Evolutionary conservation across 37 sponge, comb jelly and placozoan genomes (phyloP).

Genomic region (Halisarca cf. caerulea): DNA sequence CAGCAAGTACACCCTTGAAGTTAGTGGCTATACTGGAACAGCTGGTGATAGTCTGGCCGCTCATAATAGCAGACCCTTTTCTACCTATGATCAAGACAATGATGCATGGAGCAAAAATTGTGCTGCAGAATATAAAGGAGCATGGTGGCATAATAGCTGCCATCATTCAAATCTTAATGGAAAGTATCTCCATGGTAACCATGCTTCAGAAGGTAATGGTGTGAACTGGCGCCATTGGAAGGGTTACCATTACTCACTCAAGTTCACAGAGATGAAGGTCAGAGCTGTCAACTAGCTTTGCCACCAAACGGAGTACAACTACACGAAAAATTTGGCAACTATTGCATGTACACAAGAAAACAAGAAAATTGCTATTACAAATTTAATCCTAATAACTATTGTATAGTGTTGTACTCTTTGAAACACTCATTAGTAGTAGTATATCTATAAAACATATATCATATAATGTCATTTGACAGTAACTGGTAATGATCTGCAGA

Average conservation of each 20-base stretch:
- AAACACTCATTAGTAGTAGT: no score
- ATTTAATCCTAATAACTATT: no score
- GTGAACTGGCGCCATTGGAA: neutral
- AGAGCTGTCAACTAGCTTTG: no score
- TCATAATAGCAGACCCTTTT: neutral
- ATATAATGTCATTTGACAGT: no score
- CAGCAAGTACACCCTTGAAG: neutral
- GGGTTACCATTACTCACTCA: slow-evolving; percentile 16
- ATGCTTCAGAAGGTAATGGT: neutral
- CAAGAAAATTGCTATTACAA: no score
- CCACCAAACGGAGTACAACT: no score
- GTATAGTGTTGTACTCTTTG: no score
- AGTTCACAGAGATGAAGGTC: slow-evolving; percentile 17
- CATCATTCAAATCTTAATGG: slow-evolving; percentile 4
- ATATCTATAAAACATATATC: no score
- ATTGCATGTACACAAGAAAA: no score
- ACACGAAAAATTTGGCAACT: no score
- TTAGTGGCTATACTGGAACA: slow-evolving; percentile 1
- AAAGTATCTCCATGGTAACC: neutral
- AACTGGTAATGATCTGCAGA: no score
- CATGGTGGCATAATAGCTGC: slow-evolving; percentile 1
- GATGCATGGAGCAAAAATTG: neutral
- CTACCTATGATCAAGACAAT: neutral
- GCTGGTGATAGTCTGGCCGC: neutral
- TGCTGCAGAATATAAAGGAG: neutral